These are phyloP conservation scores for Balanococcus diminutus DNA, from an alignment of 2,888 invertebrate species.

Conservation along the genomic window DNA sequence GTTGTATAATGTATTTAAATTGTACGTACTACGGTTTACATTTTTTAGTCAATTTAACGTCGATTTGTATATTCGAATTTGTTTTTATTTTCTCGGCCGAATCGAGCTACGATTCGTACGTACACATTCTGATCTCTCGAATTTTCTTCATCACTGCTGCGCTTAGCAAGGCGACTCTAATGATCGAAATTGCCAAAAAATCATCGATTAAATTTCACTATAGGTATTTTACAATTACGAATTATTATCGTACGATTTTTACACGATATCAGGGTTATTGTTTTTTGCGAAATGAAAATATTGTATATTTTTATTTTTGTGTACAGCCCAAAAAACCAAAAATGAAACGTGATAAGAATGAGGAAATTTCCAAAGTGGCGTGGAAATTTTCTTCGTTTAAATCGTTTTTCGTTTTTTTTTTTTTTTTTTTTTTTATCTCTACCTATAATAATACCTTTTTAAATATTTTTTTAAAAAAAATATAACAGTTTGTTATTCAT, in stretches of 20 bases:
- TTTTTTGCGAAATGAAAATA: background rate
- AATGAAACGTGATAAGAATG: slow-evolving; percentile 8
- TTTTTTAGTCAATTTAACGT: slow-evolving; percentile 15
- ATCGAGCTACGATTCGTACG: background rate
- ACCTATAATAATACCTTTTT: slow-evolving; percentile 40
- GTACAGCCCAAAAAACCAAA: background rate
- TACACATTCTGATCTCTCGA: background rate
- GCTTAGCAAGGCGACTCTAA: background rate
- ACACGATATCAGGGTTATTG: background rate
- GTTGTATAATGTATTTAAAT: background rate
- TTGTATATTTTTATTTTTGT: background rate
- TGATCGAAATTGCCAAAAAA: background rate
- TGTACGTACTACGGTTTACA: background rate
- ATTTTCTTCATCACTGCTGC: background rate
- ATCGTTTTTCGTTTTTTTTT: too few relatives aligned
- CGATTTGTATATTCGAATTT: background rate
- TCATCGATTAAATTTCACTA: background rate
- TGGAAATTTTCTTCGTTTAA: slow-evolving; percentile 3
- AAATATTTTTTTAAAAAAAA: background rate
- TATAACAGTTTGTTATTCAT: slow-evolving; percentile 36
- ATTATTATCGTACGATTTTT: background rate
- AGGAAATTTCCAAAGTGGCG: background rate
- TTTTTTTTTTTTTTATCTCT: background rate
- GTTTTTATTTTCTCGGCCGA: background rate
- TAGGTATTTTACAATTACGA: background rate